Percentiles rank a stretch among this genome's conserved stretches.
Conservation (phyloP, 2,888 invertebrate genomes). For the Eurytoma adleriae region DNA sequence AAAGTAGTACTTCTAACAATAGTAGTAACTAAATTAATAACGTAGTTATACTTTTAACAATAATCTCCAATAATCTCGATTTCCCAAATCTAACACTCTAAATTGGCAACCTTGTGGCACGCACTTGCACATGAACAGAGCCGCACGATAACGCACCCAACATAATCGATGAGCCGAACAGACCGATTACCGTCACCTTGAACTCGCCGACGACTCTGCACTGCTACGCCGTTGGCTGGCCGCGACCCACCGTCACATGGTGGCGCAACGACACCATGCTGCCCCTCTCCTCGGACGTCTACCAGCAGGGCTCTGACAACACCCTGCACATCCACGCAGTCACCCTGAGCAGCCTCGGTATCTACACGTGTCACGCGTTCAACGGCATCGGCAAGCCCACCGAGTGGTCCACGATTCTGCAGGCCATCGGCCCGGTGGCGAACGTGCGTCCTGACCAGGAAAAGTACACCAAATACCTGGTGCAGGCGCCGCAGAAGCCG, state of each 20-base stretch:
- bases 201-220: slow-evolving; percentile 84
- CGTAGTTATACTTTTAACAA: not conserved
- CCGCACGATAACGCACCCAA: slow-evolving; percentile 79
- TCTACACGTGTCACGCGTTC: slow-evolving; percentile 93
- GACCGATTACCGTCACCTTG: slow-evolving; percentile 83
- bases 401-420: slow-evolving; percentile 85
- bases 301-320: slow-evolving; percentile 85
- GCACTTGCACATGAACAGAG: slow-evolving; percentile 75
- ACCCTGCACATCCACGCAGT: slow-evolving; percentile 86
- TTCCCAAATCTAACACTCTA: slow-evolving; percentile 26
- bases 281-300: slow-evolving; percentile 82
- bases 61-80: not conserved
- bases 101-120: slow-evolving; percentile 53
- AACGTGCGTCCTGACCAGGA: slow-evolving; percentile 79
- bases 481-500: slow-evolving; percentile 78
- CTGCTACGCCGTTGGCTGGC: slow-evolving; percentile 90
- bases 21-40: slow-evolving; percentile 6
- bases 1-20: too few species aligned
- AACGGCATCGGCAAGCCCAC: slow-evolving; percentile 88
- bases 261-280: slow-evolving; percentile 88
- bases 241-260: slow-evolving; percentile 89
- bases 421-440: slow-evolving; percentile 84
- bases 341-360: slow-evolving; percentile 85
- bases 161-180: slow-evolving; percentile 83
- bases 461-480: slow-evolving; percentile 80